phyloP scores from a whole-genome alignment of 2,888 invertebrate genomes.

The Pristionchus fissidentatus region DNA sequence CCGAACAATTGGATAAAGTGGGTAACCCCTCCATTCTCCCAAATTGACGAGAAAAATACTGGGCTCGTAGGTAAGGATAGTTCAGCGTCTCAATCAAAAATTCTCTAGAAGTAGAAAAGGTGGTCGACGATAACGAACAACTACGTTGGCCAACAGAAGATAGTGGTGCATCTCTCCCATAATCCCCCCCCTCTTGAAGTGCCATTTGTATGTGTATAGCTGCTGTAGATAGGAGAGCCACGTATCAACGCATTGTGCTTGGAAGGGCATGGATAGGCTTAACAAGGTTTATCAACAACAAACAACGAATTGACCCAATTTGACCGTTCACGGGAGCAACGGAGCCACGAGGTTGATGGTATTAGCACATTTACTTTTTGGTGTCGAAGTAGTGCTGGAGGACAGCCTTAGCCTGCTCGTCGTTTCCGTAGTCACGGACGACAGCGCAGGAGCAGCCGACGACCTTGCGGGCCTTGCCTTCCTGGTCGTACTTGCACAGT shows the following conservation, averaged over 20 bases:
- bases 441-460: conserved; percentile 98
- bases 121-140: too few species aligned
- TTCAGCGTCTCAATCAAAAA: too few species aligned
- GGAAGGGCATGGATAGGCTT: conserved; percentile 22
- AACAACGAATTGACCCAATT: conserved; percentile 53
- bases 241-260: not conserved
- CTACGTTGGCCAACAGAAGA: too few species aligned
- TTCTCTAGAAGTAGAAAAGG: too few species aligned
- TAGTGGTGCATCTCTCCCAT: not conserved
- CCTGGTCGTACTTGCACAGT: conserved; percentile 98
- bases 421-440: conserved; percentile 97
- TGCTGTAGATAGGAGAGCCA: not conserved
- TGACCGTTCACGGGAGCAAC: not conserved
- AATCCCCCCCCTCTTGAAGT: not conserved
- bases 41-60: too few species aligned
- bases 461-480: conserved; percentile 98
- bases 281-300: conserved; percentile 63
- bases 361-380: conserved; percentile 52
- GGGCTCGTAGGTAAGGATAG: too few species aligned
- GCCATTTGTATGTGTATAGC: not conserved
- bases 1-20: too few species aligned
- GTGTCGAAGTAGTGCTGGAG: conserved; percentile 92
- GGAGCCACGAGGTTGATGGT: conserved; percentile 28
- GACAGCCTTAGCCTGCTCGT: conserved; percentile 93
- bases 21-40: too few species aligned